A percentile compares a stretch with the other conserved stretches of the same genome.
These are phyloP conservation scores for Drosophila rubida DNA, from an alignment of 2,888 invertebrate genomes.

Conservation along the genomic window DNA sequence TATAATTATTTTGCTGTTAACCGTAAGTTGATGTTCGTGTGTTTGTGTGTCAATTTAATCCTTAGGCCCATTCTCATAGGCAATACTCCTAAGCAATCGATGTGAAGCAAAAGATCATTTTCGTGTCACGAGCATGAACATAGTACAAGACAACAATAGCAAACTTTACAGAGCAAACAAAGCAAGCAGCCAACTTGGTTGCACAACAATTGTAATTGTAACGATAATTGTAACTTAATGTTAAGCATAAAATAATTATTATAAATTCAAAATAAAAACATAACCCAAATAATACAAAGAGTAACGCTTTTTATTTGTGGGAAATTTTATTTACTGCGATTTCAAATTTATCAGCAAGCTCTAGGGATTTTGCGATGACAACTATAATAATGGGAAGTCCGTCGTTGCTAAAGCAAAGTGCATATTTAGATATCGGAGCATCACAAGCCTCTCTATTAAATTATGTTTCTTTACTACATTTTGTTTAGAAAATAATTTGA, in stretches of 20 bases:
- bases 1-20: conserved; percentile 70
- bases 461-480: too few species aligned
- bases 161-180: conserved; percentile 61
- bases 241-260: conserved; percentile 46
- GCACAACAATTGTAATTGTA: conserved; percentile 12
- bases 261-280: conserved; percentile 27
- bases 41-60: conserved; percentile 49
- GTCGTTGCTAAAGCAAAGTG: too few species aligned
- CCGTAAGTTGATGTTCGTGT: conserved; percentile 49
- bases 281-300: conserved; percentile 11
- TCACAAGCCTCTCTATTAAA: too few species aligned
- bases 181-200: conserved; percentile 33
- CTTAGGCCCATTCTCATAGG: conserved; percentile 48
- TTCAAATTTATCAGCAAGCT: too few species aligned
- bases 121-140: conserved; percentile 80
- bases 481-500: too few species aligned
- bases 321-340: not conserved
- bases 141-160: conserved; percentile 80
- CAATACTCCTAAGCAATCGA: conserved; percentile 42
- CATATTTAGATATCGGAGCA: too few species aligned
- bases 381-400: too few species aligned
- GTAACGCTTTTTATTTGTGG: not conserved
- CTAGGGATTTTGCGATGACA: too few species aligned
- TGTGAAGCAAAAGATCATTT: conserved; percentile 41
- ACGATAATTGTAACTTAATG: conserved; percentile 36